Evolutionary conservation across 2,797 vertebrate genomes (phyloP).

Genomic region (Chiropotes sagulatus): DNA sequence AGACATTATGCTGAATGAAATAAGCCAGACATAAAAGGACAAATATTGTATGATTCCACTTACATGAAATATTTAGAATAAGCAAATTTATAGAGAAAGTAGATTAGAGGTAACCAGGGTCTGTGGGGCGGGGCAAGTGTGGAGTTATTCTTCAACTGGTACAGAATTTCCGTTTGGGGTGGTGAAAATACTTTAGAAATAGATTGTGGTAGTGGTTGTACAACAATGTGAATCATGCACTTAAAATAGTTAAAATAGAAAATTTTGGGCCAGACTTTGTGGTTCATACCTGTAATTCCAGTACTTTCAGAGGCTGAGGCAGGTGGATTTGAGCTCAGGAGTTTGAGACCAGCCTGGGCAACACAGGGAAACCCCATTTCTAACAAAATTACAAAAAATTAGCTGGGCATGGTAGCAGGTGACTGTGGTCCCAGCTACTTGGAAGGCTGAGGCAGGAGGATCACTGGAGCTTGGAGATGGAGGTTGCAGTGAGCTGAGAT

Average conservation of each 20-base stretch:
- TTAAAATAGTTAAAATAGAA: background rate
- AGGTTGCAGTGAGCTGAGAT: too few species aligned
- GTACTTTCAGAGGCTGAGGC: too few species aligned
- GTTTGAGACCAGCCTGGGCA: too few species aligned
- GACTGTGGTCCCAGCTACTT: too few species aligned
- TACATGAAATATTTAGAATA: background rate
- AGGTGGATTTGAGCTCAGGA: too few species aligned
- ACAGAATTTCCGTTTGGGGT: background rate
- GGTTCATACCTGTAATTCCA: too few species aligned
- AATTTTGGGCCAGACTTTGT: background rate
- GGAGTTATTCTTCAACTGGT: background rate
- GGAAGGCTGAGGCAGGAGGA: too few species aligned
- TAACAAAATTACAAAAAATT: too few species aligned
- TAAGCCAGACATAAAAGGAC: background rate
- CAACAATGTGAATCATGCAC: background rate
- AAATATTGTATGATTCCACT: background rate
- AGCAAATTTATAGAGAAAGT: background rate
- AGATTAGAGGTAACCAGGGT: background rate
- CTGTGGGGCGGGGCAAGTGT: background rate
- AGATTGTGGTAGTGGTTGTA: background rate
- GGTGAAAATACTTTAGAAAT: background rate
- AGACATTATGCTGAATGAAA: constrained; percentile 21
- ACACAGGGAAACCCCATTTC: too few species aligned
- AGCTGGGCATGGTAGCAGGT: too few species aligned
- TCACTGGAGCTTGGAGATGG: too few species aligned